Evolutionary conservation across 2,888 invertebrate species (phyloP).

Genomic region (Phlogophora meticulosa): DNA sequence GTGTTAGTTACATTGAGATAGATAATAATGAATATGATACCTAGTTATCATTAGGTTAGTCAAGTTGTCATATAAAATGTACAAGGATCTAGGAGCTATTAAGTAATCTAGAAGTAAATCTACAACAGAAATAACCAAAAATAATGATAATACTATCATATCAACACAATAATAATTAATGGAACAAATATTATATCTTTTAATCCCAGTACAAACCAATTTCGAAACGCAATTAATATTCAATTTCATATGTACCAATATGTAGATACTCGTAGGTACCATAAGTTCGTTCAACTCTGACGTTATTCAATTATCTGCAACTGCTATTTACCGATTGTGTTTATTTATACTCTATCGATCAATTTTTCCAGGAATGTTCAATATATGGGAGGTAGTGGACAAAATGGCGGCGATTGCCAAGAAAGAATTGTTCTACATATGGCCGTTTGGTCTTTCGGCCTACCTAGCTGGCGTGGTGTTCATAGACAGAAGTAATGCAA

Average conservation of each 20-base stretch:
- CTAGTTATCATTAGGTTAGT: not conserved
- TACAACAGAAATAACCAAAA: not conserved
- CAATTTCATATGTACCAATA: conserved; percentile 25
- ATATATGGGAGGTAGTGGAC: conserved; percentile 90
- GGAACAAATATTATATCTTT: conserved; percentile 9
- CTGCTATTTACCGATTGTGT: conserved; percentile 7
- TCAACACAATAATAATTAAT: conserved; percentile 9
- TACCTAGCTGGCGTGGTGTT: conserved; percentile 92
- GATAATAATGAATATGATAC: not conserved
- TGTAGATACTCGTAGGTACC: not conserved
- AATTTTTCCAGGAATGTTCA: conserved; percentile 90
- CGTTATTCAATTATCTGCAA: conserved; percentile 35
- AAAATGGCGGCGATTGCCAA: conserved; percentile 92
- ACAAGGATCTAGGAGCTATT: not conserved
- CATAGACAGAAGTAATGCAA: conserved; percentile 91
- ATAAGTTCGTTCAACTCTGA: conserved; percentile 38
- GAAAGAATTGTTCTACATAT: conserved; percentile 91
- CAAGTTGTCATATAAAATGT: not conserved
- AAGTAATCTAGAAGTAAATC: not conserved
- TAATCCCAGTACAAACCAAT: conserved; percentile 23
- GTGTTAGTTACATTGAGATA: not conserved
- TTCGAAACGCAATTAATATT: conserved; percentile 31
- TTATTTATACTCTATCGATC: conserved; percentile 6
- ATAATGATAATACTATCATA: not conserved
- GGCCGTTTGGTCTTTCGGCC: conserved; percentile 92